phyloP scores from a whole-genome alignment of 2,888 invertebrate species.

The Ormyrus pomaceus region DNA sequence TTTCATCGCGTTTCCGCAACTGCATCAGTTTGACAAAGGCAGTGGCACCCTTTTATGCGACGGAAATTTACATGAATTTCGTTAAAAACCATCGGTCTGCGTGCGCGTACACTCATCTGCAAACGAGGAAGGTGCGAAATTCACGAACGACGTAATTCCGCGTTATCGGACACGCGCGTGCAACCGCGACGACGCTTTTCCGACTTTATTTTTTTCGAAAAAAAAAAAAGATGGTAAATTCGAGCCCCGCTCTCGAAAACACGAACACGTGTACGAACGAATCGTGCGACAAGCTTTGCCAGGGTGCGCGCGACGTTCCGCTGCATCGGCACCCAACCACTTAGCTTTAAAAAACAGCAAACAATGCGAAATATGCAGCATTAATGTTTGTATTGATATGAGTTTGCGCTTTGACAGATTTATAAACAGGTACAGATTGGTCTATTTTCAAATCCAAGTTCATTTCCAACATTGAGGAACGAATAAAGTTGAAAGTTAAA shows the following conservation, averaged over 20 bases:
- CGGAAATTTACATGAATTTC: slow-evolving; percentile 47
- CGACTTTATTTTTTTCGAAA: slow-evolving; percentile 43
- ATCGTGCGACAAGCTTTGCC: not conserved
- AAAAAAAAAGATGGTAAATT: slow-evolving; percentile 5
- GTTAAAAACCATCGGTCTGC: slow-evolving; percentile 15
- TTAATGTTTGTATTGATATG: not conserved
- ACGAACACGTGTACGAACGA: not conserved
- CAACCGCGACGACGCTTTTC: not conserved
- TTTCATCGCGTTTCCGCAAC: slow-evolving; percentile 31
- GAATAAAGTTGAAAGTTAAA: too few relatives aligned
- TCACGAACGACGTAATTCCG: slow-evolving; percentile 50
- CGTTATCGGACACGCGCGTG: slow-evolving; percentile 55
- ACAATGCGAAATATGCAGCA: slow-evolving; percentile 58
- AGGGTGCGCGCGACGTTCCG: slow-evolving; percentile 56
- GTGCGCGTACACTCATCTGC: not conserved
- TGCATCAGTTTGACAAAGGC: slow-evolving; percentile 46
- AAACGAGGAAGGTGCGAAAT: slow-evolving; percentile 28
- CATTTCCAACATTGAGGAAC: too few relatives aligned
- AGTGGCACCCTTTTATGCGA: not conserved
- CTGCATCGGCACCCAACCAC: slow-evolving; percentile 74
- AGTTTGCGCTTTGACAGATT: not conserved
- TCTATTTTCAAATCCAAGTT: not conserved
- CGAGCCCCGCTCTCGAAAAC: not conserved
- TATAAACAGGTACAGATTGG: not conserved
- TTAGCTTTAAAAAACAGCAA: slow-evolving; percentile 73